Evolutionary conservation across 2,888 invertebrate species (phyloP), one percentile per base, ranked within the genome.

Genomic region (Protophormia terraenovae): DNA sequence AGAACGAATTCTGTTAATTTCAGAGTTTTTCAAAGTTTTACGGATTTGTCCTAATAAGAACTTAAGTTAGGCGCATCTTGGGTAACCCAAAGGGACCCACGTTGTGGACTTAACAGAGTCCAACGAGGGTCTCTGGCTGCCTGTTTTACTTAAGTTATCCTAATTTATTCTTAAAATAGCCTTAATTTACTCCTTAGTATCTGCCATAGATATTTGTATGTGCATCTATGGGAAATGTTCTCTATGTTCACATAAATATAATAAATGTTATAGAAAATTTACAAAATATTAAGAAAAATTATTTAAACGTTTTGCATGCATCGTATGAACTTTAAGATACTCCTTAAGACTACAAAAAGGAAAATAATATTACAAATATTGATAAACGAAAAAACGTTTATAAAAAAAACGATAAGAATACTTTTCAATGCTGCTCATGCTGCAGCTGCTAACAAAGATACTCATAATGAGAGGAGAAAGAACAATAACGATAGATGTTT

Each of bases 291-390:
- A 55, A 38, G 16, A 55, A 55, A 22, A 16, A 45, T n/a, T 6
- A 29, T n/a, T 24, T 6, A 53, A 14, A 41, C n/a, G n/a, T 41
- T 7, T n/a, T 2, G 19, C 2, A 8, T 75, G 14, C 14, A 14
- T 64, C 3, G 1, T 16, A 12, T 35, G 14, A 29, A 47, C 38
- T 53, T 32, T 14, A 64, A 24, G 27, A 64, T 38, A 64, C 8
- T 64, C 29, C 53, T 76, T 66, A 29, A 38, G 41, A 29, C 7
- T 16, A 7, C 6, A 50, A 50, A 35, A 29, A 7, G 38, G 7
- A n/a, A 58, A 72, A 60, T 27, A 24, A 14, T 53, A 53, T 53
- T 12, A 16, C n/a, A n/a, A 62, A 62, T 73, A 73, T 50, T 62
- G 47, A 73, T 16, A 35, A n/a, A 32, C 12, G 12, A 10, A 2